Evolutionary conservation across 1,140 invertebrate genomes (phyloP).

Genomic region (Notospermus geniculatus): DNA sequence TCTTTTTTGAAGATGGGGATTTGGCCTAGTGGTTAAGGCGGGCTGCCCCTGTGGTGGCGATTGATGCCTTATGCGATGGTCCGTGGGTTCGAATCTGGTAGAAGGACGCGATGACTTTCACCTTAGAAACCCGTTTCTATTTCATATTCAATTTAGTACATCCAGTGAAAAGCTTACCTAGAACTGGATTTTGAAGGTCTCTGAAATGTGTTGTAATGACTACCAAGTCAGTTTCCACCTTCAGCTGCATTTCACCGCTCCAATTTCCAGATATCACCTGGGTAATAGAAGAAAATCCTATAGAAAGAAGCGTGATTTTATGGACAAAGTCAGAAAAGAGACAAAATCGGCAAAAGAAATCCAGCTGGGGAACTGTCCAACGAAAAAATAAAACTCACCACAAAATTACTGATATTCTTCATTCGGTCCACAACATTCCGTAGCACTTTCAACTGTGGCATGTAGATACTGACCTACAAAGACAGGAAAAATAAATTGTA

Average conservation of each 20-base stretch:
- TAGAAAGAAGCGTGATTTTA: not conserved
- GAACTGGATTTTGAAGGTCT: slow-evolving; percentile 54
- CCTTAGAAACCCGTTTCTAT: too few species aligned
- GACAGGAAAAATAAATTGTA: too few species aligned
- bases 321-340: not conserved
- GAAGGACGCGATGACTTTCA: too few species aligned
- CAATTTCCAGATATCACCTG: slow-evolving; percentile 68
- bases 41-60: too few species aligned
- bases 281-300: slow-evolving; percentile 14
- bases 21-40: too few species aligned
- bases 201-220: slow-evolving; percentile 76
- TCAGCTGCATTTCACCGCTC: slow-evolving; percentile 68
- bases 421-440: slow-evolving; percentile 76
- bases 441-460: slow-evolving; percentile 73
- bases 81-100: too few species aligned
- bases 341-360: too few species aligned
- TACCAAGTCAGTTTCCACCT: slow-evolving; percentile 73
- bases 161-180: too few species aligned
- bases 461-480: slow-evolving; percentile 71
- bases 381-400: slow-evolving; percentile 50
- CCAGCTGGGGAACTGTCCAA: not conserved
- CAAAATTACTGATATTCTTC: slow-evolving; percentile 69
- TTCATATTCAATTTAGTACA: too few species aligned
- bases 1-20: too few species aligned
- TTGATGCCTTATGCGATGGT: too few species aligned